These are phyloP conservation scores for Cyrtodaria siliqua DNA, from an alignment of 2,888 invertebrate species.

Conservation along the genomic window DNA sequence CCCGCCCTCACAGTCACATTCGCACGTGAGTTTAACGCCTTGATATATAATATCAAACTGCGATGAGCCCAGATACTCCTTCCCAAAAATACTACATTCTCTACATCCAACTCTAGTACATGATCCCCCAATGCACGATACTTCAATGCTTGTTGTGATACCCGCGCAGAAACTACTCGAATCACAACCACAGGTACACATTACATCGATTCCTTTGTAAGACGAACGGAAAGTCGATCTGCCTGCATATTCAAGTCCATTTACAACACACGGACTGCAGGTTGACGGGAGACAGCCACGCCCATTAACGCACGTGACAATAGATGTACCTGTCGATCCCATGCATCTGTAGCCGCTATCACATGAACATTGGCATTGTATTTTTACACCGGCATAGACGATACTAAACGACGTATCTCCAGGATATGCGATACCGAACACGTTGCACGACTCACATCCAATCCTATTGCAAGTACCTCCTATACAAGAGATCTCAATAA, in stretches of 20 bases:
- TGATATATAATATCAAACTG: conserved; percentile 48
- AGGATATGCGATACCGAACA: conserved; percentile 38
- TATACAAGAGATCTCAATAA: conserved; percentile 51
- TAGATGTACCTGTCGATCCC: conserved; percentile 22
- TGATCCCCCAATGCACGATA: conserved; percentile 44
- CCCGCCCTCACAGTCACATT: conserved; percentile 54
- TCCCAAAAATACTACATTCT: conserved; percentile 53
- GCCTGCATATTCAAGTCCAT: conserved; percentile 42
- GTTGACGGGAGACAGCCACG: conserved; percentile 47
- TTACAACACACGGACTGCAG: conserved; percentile 47
- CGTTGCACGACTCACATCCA: conserved; percentile 48
- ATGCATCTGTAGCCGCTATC: conserved; percentile 47
- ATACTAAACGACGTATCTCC: conserved; percentile 47
- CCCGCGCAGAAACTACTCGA: conserved; percentile 53
- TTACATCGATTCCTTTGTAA: conserved; percentile 53
- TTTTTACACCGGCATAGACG: conserved; percentile 34
- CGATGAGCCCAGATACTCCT: conserved; percentile 42
- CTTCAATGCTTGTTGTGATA: conserved; percentile 47
- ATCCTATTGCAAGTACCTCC: conserved; percentile 45
- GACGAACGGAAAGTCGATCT: conserved; percentile 37
- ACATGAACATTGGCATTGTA: conserved; percentile 54
- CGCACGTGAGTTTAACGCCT: conserved; percentile 38
- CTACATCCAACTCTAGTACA: conserved; percentile 52
- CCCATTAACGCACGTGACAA: conserved; percentile 40
- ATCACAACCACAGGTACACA: conserved; percentile 60